Conservation (phyloP, 2,888 invertebrate species). For the Eristalinus sepulchralis region DNA sequence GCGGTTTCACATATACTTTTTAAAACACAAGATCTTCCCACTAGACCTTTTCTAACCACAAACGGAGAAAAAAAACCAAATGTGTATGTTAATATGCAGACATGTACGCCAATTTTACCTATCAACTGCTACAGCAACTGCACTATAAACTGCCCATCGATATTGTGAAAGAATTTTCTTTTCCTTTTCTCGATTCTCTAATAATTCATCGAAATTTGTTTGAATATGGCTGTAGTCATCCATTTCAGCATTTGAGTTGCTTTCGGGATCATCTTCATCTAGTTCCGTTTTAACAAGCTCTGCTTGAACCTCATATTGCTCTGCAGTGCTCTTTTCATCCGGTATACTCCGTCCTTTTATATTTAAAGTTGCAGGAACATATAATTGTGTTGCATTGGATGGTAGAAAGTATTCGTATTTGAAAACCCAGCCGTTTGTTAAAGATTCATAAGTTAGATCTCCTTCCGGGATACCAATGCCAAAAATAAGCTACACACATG, state of each 20-base stretch:
- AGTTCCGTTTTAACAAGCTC: conserved; percentile 38
- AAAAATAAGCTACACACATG: conserved; percentile 44
- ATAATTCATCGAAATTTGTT: conserved; percentile 33
- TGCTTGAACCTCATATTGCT: conserved; percentile 37
- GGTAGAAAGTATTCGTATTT: conserved; percentile 63
- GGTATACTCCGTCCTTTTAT: conserved; percentile 51
- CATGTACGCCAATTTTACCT: conserved; percentile 79
- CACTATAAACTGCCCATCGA: conserved; percentile 86
- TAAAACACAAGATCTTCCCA: conserved; percentile 86
- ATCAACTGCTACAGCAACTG: conserved; percentile 83
- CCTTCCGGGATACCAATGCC: conserved; percentile 62
- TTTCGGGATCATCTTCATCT: conserved; percentile 9
- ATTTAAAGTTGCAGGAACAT: conserved; percentile 45
- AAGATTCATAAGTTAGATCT: conserved; percentile 45
- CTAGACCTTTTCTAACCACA: conserved; percentile 83
- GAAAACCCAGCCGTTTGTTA: conserved; percentile 61
- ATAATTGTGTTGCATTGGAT: conserved; percentile 69
- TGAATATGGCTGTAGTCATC: conserved; percentile 9
- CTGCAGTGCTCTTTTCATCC: conserved; percentile 14
- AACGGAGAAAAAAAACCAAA: not conserved
- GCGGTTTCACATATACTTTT: conserved; percentile 88
- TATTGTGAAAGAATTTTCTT: conserved; percentile 73
- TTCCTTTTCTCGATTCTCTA: conserved; percentile 7
- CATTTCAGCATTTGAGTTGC: not conserved
- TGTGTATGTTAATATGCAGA: not conserved